Conservation (phyloP, 2,797 vertebrate species). For the Notolabrus celidotus region DNA sequence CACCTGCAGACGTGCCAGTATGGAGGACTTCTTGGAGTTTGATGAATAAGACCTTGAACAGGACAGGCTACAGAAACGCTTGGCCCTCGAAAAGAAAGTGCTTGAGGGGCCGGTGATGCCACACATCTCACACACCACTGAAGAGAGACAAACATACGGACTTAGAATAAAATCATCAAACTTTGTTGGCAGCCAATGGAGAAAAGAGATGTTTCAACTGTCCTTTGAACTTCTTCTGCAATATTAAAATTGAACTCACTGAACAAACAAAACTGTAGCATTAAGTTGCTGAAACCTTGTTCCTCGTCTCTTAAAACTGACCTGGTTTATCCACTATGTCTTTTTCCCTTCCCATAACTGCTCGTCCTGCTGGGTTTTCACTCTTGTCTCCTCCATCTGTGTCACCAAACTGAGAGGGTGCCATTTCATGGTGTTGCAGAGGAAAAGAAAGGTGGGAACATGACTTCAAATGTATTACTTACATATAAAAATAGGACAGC, state of each 20-base stretch:
- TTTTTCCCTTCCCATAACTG: conserved; percentile 8
- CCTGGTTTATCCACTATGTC: conserved; percentile 83
- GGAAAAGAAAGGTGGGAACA: no score
- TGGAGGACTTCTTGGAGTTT: conserved; percentile 94
- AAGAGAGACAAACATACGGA: not conserved
- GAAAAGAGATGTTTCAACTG: not conserved
- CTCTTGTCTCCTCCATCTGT: conserved; percentile 16
- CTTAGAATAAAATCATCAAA: not conserved
- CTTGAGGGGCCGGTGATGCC: conserved; percentile 88
- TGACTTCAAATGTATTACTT: not conserved
- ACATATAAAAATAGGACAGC: not conserved
- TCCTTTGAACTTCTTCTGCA: not conserved
- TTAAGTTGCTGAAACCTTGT: not conserved
- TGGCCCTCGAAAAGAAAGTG: conserved; percentile 93
- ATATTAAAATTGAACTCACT: not conserved
- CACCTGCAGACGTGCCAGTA: conserved; percentile 93
- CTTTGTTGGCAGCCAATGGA: not conserved
- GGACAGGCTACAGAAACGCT: conserved; percentile 95
- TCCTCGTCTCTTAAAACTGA: conserved; percentile 31
- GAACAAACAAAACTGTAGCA: not conserved
- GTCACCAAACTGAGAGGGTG: conserved; percentile 7
- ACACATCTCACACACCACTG: conserved; percentile 96
- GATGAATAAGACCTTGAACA: conserved; percentile 97
- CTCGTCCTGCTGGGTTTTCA: conserved; percentile 10
- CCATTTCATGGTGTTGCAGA: conserved; percentile 11